Conservation (phyloP, 1,140 invertebrate genomes). For the Drosophila eugracilis region DNA sequence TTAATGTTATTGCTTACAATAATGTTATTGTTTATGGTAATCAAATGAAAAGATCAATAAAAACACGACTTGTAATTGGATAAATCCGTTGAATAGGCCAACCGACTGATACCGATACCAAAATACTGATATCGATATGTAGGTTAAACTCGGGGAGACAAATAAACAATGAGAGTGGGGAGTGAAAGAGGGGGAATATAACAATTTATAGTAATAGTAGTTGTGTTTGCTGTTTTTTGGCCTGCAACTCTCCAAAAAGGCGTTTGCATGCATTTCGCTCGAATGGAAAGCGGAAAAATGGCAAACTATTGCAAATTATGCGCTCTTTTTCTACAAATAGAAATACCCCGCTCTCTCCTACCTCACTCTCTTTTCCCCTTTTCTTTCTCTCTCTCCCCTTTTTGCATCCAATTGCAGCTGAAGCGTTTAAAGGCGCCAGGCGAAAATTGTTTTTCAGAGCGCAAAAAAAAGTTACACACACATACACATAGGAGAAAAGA, state of each 20-base stretch:
- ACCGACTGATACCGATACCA: background rate
- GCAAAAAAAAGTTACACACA: conserved; percentile 22
- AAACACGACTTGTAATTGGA: conserved; percentile 1
- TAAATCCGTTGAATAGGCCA: background rate
- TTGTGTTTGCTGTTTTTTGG: background rate
- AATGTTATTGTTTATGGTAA: background rate
- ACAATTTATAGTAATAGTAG: conserved; percentile 20
- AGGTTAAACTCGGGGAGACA: background rate
- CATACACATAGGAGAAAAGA: conserved; percentile 4
- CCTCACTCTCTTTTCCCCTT: conserved; percentile 1
- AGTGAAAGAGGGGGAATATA: conserved; percentile 4
- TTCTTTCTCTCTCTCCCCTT: background rate
- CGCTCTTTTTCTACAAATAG: conserved; percentile 56
- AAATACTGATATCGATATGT: background rate
- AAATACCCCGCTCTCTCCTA: conserved; percentile 22
- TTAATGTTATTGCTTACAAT: too few species aligned
- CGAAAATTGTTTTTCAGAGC: conserved; percentile 61
- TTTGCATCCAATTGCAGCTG: conserved; percentile 58
- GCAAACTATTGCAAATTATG: conserved; percentile 52
- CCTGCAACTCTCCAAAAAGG: conserved; percentile 28
- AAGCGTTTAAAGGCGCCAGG: conserved; percentile 67
- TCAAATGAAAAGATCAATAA: background rate
- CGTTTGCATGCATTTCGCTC: conserved; percentile 37
- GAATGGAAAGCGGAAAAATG: conserved; percentile 52
- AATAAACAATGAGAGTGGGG: conserved; percentile 18